Percentiles rank a stretch among this genome's conserved stretches.
These are phyloP conservation scores for Parnassius glacialis DNA, from an alignment of 2,888 invertebrate species.

Conservation along the genomic window DNA sequence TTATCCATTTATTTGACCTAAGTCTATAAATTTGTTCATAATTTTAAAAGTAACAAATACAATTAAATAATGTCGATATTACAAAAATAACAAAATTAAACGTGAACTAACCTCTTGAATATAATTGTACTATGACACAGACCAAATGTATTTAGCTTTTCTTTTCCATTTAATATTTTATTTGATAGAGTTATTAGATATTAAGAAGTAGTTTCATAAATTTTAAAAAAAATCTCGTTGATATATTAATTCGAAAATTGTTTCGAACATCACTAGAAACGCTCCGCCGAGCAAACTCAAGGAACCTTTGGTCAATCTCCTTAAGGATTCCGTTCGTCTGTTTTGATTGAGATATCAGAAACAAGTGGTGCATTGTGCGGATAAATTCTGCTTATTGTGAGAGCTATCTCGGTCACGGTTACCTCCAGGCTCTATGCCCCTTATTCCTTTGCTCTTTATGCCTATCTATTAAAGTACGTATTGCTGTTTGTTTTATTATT, in stretches of 20 bases:
- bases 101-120: no score
- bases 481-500: conserved; percentile 12
- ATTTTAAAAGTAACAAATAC: no score
- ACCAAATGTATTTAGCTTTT: no score
- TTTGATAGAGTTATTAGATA: no score
- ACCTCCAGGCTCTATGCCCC: conserved; percentile 16
- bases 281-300: conserved; percentile 33
- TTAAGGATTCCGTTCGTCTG: conserved; percentile 16
- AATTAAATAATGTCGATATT: no score
- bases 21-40: no score
- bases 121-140: no score
- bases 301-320: conserved; percentile 24
- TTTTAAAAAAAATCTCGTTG: no score
- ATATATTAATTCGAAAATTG: neutral
- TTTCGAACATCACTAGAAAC: conserved; percentile 15
- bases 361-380: conserved; percentile 30
- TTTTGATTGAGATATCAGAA: conserved; percentile 32
- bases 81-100: no score
- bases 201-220: no score
- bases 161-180: no score
- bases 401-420: conserved; percentile 20
- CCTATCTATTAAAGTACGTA: conserved; percentile 13
- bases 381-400: conserved; percentile 18
- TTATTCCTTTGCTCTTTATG: conserved; percentile 6
- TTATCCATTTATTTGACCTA: no score